Evolutionary conservation across 1,140 invertebrate species (phyloP), one percentile per base, ranked within the genome.

Genomic region (Tribolium castaneum): DNA sequence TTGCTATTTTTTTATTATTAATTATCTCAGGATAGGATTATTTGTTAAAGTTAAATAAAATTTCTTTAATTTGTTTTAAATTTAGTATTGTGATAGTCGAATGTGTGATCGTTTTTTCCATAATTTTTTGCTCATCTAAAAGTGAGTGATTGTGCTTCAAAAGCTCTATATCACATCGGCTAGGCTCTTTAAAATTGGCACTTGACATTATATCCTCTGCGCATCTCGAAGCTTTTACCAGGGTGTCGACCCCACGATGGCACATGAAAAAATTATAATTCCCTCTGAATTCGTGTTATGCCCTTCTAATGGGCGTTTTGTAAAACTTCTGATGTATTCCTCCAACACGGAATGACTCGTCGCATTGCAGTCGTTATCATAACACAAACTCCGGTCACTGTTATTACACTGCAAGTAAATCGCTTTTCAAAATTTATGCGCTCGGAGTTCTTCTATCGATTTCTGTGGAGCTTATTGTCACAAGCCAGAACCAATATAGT

Each of bases 391-490:
- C 59, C 14, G 25, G 59, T 66, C 59, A 66, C 13, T 66, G 9
- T 66, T 66, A 66, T 34, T 59, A 66, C 59, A 12, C 1, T 35
- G n/a, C n/a, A 35, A 66, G n/a, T 25, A 66, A 66, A 35, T 35
- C n/a, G 25, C n/a, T 66, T 35, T 66, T 66, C 10, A 34, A 66
- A 66, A 66, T 66, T 66, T 66, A 66, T 35, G 34, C 30, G 10
- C 19, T 30, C 30, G n/a, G 59, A n/a, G 59, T 35, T 25, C 30
- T 12, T 30, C 30, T 66, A 66, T 66, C 12, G 59, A 66, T 66
- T 66, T 66, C 59, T 35, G 30, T 9, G n/a, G 45, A 66, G 25
- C 35, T 66, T 66, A 66, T 35, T 66, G 30, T 66, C 30, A 66
- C 10, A 30, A 66, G 59, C 22, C 25, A 35, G 3, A 34, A 45